phyloP scores from a whole-genome alignment of 2,888 invertebrate genomes.

The Cheilosia vernalis region DNA sequence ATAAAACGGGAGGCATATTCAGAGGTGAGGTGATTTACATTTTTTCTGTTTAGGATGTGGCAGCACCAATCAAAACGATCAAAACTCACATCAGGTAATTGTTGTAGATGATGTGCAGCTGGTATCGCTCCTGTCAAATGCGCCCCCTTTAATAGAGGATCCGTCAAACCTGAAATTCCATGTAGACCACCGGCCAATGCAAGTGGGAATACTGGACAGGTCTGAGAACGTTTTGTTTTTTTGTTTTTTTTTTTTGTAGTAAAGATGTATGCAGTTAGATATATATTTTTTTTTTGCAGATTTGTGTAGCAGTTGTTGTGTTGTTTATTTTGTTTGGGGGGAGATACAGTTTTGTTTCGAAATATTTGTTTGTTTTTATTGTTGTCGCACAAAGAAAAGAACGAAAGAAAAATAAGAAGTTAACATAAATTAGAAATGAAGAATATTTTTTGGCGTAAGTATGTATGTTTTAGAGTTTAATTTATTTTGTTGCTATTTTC shows the following conservation, averaged over 20 bases:
- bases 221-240: conserved; percentile 75
- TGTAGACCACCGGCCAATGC: conserved; percentile 84
- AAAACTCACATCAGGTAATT: conserved; percentile 84
- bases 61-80: conserved; percentile 81
- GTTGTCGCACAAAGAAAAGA: conserved; percentile 76
- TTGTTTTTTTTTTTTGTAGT: conserved; percentile 35
- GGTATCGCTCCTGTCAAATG: conserved; percentile 84
- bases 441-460: conserved; percentile 47
- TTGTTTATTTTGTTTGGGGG: conserved; percentile 38
- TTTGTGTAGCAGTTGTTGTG: conserved; percentile 64
- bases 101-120: conserved; percentile 84
- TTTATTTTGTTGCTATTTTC: conserved; percentile 48
- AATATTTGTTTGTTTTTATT: conserved; percentile 56
- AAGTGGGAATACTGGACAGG: conserved; percentile 84
- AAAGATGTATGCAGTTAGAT: conserved; percentile 65
- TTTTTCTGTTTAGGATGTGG: conserved; percentile 67
- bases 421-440: conserved; percentile 75
- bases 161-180: conserved; percentile 84
- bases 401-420: conserved; percentile 74
- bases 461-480: conserved; percentile 45
- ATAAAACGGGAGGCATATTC: conserved; percentile 74
- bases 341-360: conserved; percentile 34
- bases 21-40: conserved; percentile 65
- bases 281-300: conserved; percentile 66
- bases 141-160: conserved; percentile 84